Base-by-base conservation (phyloP, 2,888 invertebrate species). In the Nemotelus pantherinus region DNA sequence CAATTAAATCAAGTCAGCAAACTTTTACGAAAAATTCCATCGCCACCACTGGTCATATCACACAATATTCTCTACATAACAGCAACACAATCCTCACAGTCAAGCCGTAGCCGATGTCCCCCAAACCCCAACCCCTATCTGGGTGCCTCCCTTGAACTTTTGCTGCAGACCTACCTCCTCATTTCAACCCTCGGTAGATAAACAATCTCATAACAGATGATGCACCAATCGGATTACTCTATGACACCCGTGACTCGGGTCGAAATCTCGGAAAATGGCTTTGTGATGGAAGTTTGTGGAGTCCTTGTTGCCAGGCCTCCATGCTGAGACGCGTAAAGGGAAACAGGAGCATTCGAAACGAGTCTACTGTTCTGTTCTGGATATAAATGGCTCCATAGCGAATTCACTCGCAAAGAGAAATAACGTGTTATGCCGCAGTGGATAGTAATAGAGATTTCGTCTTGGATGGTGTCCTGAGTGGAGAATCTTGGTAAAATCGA, bases 221-320 rank as follows among this genome's bases (percentile, higher is more conserved):
- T 80, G 79, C 80, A 80, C 80, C 80, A 80, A 80, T 80, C 79
- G 80, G 80, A 80, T 80, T 80, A 80, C 80, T 80, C 77, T 80
- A 80, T 80, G 80, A 80, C 77, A 79, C 76, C 76, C 80, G 79
- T 80, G 79, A 80, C 79, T 80, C 64, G 79, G 48, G 63, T 79
- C 58, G 64, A 71, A 76, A 76, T 76, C 63, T 64, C 50, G 55
- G 71, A 77, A 72, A 53, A 65, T 76, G 65, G 65, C 53, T 53
- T 76, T 53, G 57, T 58, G 65, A 65, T 75, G 75, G 63, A 63
- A 75, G 43, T 39, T 57, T 39, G 43, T 55, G 7, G 55, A 63
- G 64, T 76, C 50, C 63, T 75, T 57, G 75, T 45, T 63, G 55
- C 55, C 47, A 45, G 48, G 60, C 39, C 47, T 7, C n/a, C 10